Conservation (phyloP, 2,797 vertebrate species). For the Sebastes baramenuke region DNA sequence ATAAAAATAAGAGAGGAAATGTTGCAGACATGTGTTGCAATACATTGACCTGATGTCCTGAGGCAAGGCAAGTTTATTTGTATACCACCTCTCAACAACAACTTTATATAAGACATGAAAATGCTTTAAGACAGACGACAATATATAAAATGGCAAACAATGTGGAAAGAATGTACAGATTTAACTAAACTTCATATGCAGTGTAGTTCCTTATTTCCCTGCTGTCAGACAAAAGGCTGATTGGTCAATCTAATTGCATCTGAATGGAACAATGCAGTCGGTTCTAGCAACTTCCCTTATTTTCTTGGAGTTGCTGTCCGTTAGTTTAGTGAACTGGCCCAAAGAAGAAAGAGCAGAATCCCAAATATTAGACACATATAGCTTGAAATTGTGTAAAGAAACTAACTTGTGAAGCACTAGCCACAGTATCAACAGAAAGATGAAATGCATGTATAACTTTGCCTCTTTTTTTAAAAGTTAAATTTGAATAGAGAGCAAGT, state of each 20-base stretch:
- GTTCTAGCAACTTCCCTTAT: background rate
- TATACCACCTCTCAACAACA: background rate
- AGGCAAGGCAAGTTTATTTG: background rate
- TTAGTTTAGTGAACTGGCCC: background rate
- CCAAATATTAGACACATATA: background rate
- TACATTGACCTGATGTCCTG: background rate
- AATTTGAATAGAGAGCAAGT: background rate
- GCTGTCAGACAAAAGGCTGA: background rate
- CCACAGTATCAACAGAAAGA: background rate
- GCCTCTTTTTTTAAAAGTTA: background rate
- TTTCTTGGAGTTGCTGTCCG: background rate
- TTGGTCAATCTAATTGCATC: background rate
- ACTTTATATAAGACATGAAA: background rate
- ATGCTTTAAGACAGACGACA: background rate
- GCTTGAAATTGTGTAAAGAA: background rate
- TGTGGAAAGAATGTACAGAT: background rate
- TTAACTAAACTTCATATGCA: background rate
- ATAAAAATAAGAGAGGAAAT: background rate
- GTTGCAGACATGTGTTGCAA: background rate
- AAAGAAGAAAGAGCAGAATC: background rate
- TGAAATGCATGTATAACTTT: background rate
- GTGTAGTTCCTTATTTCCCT: background rate
- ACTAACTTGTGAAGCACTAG: background rate
- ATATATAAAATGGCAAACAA: background rate
- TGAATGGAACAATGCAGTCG: background rate